These are phyloP conservation scores for Trichosurus vulpecula DNA, from an alignment of 2,797 vertebrate species.

Conservation along the genomic window DNA sequence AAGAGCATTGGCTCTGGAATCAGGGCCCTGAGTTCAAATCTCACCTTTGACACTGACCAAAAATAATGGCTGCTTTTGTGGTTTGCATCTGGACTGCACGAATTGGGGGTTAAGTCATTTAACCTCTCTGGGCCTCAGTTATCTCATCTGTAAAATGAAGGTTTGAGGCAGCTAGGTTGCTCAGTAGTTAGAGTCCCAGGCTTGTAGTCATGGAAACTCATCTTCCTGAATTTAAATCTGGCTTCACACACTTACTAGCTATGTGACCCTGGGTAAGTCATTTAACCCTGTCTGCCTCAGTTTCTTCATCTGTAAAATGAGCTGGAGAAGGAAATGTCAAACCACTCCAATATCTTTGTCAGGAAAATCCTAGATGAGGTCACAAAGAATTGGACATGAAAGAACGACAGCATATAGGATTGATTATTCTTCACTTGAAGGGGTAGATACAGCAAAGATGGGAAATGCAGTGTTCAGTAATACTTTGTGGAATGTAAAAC, in stretches of 20 bases:
- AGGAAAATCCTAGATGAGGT: neutral
- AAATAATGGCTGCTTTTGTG: neutral
- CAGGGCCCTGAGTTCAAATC: neutral
- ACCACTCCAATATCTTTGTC: neutral
- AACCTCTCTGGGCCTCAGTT: neutral
- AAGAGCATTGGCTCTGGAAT: neutral
- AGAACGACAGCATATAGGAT: neutral
- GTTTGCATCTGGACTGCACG: neutral
- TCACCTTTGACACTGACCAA: neutral
- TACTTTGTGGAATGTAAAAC: conserved; percentile 42
- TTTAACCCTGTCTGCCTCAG: neutral
- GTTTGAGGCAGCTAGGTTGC: neutral
- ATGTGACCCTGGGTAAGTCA: neutral
- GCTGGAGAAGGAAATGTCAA: neutral
- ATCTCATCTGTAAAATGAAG: neutral
- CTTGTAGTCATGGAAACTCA: neutral
- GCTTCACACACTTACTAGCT: neutral
- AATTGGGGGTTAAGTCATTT: neutral
- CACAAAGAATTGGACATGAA: neutral
- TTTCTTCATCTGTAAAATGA: neutral
- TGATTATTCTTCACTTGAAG: conserved; percentile 1
- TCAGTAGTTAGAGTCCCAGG: neutral
- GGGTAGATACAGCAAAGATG: conserved; percentile 8
- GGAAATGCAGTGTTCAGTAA: conserved; percentile 18
- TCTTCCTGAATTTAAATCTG: neutral